Percentiles rank a stretch among this genome's conserved stretches.
These are phyloP conservation scores for Scrobipalpa atriplicella DNA, from an alignment of 2,888 invertebrate species.

Conservation along the genomic window DNA sequence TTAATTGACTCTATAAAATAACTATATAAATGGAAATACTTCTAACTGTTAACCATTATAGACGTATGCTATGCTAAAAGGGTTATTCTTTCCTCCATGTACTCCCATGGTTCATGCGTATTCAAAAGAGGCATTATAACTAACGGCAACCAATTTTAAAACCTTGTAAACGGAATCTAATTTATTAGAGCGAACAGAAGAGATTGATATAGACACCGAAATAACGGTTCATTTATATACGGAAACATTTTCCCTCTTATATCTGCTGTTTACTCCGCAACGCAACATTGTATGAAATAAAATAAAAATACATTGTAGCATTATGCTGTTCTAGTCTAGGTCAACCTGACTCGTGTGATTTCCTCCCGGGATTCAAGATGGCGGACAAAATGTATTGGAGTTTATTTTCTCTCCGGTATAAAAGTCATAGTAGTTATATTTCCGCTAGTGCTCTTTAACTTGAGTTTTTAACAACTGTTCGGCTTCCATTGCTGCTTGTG, in stretches of 20 bases:
- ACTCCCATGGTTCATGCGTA: no score
- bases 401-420: constrained; percentile 8
- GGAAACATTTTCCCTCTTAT: neutral
- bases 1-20: no score
- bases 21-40: no score
- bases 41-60: no score
- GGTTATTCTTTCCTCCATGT: no score
- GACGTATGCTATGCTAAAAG: no score
- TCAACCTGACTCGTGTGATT: constrained; percentile 1
- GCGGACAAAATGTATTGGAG: neutral
- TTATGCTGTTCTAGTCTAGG: constrained; percentile 9
- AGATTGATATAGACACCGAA: no score
- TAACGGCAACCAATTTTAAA: neutral
- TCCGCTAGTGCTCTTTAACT: neutral
- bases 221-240: neutral
- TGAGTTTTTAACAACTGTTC: neutral
- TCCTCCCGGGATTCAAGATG: constrained; percentile 3
- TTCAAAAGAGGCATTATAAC: no score
- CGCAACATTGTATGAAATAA: neutral
- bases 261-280: neutral
- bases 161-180: neutral
- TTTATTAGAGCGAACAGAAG: neutral
- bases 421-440: neutral
- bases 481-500: no score
- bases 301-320: constrained; percentile 7